These are phyloP conservation scores for Eupithecia vulgata DNA, from an alignment of 2,888 invertebrate genomes.

Conservation along the genomic window DNA sequence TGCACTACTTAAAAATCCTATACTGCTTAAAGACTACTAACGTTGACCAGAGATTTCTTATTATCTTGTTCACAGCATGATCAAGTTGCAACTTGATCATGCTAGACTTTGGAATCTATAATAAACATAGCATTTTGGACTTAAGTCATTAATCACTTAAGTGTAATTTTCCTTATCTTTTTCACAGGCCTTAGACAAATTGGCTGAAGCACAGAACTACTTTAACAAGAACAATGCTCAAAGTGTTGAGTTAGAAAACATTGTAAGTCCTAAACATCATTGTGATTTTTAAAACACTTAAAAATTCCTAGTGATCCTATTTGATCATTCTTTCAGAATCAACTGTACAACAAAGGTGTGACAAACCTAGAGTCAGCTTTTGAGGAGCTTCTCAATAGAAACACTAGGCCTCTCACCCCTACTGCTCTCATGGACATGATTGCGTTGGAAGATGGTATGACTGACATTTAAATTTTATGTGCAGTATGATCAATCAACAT, in stretches of 20 bases:
- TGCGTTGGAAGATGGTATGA: conserved; percentile 92
- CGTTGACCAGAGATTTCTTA: neutral
- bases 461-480: neutral
- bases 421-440: conserved; percentile 95
- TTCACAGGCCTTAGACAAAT: conserved; percentile 90
- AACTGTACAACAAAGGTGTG: conserved; percentile 91
- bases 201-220: conserved; percentile 94
- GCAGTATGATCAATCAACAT: neutral
- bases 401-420: conserved; percentile 93
- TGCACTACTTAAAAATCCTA: neutral
- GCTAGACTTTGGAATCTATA: too few relatives aligned
- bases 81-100: neutral
- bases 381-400: conserved; percentile 91
- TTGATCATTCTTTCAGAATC: conserved; percentile 76
- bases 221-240: conserved; percentile 96
- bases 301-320: neutral
- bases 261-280: conserved; percentile 85
- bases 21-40: neutral
- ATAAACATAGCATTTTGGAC: neutral
- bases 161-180: conserved; percentile 41
- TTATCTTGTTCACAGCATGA: neutral
- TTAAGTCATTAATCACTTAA: neutral
- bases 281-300: neutral
- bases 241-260: conserved; percentile 96
- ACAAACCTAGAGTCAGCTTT: conserved; percentile 94